Conservation (phyloP, 1,140 invertebrate species). For the Anthonomus grandis region DNA sequence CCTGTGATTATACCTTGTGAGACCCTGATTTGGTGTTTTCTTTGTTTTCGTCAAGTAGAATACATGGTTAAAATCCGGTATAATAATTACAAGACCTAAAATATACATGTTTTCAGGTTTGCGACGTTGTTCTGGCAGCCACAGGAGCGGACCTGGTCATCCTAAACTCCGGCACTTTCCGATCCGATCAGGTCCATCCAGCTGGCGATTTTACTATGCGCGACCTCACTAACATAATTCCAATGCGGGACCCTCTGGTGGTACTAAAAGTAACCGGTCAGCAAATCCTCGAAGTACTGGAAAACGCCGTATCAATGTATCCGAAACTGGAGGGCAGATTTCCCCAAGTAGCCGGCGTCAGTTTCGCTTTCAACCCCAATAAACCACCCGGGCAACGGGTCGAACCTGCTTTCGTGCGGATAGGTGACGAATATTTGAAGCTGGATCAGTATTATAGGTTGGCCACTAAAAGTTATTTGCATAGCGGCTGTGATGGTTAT, state of each 20-base stretch:
- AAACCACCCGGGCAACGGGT: slow-evolving; percentile 68
- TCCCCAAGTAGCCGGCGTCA: slow-evolving; percentile 76
- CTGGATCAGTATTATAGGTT: slow-evolving; percentile 70
- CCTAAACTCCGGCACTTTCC: slow-evolving; percentile 83
- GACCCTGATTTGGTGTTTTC: too few species aligned
- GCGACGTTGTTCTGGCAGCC: slow-evolving; percentile 80
- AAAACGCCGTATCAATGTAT: slow-evolving; percentile 73
- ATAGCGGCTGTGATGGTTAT: slow-evolving; percentile 81
- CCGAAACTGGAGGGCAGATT: slow-evolving; percentile 80
- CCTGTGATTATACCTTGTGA: too few species aligned
- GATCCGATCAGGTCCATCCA: slow-evolving; percentile 74
- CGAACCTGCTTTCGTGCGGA: slow-evolving; percentile 66
- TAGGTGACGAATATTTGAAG: slow-evolving; percentile 80
- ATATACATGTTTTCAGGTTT: slow-evolving; percentile 50
- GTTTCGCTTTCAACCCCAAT: slow-evolving; percentile 80
- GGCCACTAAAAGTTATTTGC: slow-evolving; percentile 78
- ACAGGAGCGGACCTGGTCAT: slow-evolving; percentile 80
- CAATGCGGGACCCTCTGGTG: slow-evolving; percentile 80
- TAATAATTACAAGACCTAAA: not conserved
- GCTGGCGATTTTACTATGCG: slow-evolving; percentile 78
- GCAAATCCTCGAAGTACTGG: slow-evolving; percentile 68
- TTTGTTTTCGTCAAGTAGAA: not conserved
- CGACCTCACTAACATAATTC: slow-evolving; percentile 78
- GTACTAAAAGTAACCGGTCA: slow-evolving; percentile 60
- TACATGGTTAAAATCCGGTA: not conserved